Evolutionary conservation across 2,797 vertebrate genomes (phyloP), one percentile per base, ranked within the genome.

Genomic region (Limosa lapponica): DNA sequence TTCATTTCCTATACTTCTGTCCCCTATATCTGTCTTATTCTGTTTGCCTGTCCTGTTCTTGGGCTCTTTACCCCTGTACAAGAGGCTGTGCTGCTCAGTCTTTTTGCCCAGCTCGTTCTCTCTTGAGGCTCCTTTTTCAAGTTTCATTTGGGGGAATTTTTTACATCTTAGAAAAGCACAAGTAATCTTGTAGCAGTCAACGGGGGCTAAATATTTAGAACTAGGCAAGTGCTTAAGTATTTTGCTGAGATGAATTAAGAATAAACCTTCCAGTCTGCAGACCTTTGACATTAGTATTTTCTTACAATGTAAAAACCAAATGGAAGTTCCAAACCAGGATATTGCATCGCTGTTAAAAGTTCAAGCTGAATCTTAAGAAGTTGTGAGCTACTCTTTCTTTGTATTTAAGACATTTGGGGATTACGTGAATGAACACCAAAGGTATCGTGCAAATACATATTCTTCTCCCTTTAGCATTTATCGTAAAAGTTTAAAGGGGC

Each of bases 391-490:
- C 15, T 79, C 52, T 91, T 28, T 77, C 54, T 81, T 69, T 71
- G 13, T 49, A 34, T 62, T 14, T 65, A 43, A 71, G 18, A 59
- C 8, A 14, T 27, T 44, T 43, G 34, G 30, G 43, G 20, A 41
- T 10, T 49, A 13, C 74, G 13, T 66, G 30, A 78, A 36, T 36
- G 24, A 43, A 16, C 28, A 51, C 30, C 36, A 91, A 82, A 39
- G 1, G 1, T 79, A 41, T 17, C 8, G 67, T 25, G 39, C 14
- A 91, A 64, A 82, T 22, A 39, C 0, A 0, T 28, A 0, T 36
- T 25, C 62, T 67, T 87, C 83, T 67, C 46, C 94, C n/a, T 73
- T 82, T 34, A 98, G 98, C 0, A 13, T 92, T 77, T 58, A 79
- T 77, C 5, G 41, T 25, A 67, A 72, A 27, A 72, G 86, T 52